Evolutionary conservation across 2,113 vertebrate species (phyloP), one percentile per base, ranked within the genome.

Genomic region (Labeo rohita): DNA sequence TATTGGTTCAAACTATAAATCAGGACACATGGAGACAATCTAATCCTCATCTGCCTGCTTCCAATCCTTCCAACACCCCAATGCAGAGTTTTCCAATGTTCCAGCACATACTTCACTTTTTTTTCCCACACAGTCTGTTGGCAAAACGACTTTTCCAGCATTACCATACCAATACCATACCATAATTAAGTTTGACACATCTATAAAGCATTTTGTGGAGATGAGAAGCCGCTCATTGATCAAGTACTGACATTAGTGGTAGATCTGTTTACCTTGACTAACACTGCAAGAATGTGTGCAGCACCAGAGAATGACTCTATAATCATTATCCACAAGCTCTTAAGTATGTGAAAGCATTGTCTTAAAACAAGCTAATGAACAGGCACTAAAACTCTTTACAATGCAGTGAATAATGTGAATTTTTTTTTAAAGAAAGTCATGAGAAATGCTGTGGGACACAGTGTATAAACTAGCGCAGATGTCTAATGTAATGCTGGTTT

Each of bases 201-300:
- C 59, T 78, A 77, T 84, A 89, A 84, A 77, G 39, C 50, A 84
- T 65, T 61, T 49, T 13, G 34, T 47, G 61, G 34, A 39, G 8
- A 66, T 43, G 70, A 83, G 75, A 43, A 61, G 81, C 8, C 7
- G 6, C 18, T 79, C 70, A 84, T 82, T 84, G 65, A 84, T 89
- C 39, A 87, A 36, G 28, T 49, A 84, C 68, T 68, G 66, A 34
- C 72, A 80, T 28, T 43, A 23, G 59, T 4, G 23, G n/a, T 52
- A 54, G 56, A 59, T 56, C 39, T 65, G 43, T 76, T 86, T 83
- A 56, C 18, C 8, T 21, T 83, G 50, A 73, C 66, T 83, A 54
- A 59, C 18, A 36, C 11, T n/a, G 7, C 36, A 43, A 34, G 81
- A 83, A 83, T 83, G 81, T 83, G 81, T 52, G 80, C 63, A 21